These are phyloP conservation scores for Prionailurus bengalensis DNA, from an alignment of 2,113 vertebrate species.

Conservation along the genomic window DNA sequence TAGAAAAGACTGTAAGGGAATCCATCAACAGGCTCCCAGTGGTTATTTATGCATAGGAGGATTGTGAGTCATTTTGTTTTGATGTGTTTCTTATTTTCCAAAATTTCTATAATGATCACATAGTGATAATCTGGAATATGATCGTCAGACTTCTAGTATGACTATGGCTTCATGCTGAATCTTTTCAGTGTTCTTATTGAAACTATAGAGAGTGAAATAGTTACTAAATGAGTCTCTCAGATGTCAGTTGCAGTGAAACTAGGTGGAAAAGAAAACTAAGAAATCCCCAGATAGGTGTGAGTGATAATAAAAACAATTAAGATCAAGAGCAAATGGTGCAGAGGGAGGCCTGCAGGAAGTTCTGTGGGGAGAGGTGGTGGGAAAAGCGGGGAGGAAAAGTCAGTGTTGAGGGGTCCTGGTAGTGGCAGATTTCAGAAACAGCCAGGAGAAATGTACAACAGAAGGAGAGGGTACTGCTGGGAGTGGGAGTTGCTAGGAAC, in stretches of 20 bases:
- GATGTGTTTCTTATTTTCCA: slow-evolving; percentile 19
- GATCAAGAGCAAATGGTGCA: not conserved
- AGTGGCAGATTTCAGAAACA: not conserved
- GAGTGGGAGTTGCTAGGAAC: not conserved
- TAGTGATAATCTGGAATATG: not conserved
- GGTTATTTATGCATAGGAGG: not conserved
- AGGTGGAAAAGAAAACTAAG: not conserved
- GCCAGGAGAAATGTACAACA: not conserved
- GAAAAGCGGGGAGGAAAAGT: not conserved
- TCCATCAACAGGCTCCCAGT: not conserved
- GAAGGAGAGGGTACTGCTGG: not conserved
- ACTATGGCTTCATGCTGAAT: not conserved
- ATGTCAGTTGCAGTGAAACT: not conserved
- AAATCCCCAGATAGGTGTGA: not conserved
- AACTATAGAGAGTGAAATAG: not conserved
- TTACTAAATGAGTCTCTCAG: not conserved
- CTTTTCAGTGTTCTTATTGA: slow-evolving; percentile 15
- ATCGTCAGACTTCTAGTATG: not conserved
- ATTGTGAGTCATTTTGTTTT: not conserved
- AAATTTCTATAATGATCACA: not conserved
- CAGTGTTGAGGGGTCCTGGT: not conserved
- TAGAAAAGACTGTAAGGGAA: not conserved
- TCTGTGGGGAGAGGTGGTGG: not conserved
- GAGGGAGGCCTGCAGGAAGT: not conserved
- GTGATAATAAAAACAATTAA: not conserved